Evolutionary conservation across 1,140 invertebrate genomes (phyloP).

Genomic region (Chionoecetes opilio): DNA sequence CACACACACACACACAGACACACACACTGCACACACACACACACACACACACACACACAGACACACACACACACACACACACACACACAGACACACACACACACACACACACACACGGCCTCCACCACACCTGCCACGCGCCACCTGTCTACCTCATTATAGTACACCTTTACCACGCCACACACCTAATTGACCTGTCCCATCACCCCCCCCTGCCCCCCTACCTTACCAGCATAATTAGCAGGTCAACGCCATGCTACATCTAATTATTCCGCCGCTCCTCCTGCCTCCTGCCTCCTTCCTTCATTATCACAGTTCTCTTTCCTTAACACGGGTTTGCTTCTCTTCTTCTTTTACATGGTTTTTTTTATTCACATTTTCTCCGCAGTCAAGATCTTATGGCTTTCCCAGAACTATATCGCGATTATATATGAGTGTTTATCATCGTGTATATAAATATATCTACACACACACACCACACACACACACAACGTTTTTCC

Average conservation of each 20-base stretch:
- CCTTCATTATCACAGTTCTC: neutral
- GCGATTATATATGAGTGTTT: neutral
- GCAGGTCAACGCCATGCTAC: neutral
- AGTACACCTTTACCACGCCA: neutral
- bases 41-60: no score
- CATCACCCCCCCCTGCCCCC: neutral
- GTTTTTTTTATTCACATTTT: no score
- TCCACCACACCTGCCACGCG: neutral
- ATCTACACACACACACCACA: no score
- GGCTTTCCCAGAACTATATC: neutral
- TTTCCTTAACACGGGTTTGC: neutral
- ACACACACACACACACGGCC: no score
- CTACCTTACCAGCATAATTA: neutral
- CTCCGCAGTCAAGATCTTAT: neutral
- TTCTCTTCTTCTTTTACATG: neutral
- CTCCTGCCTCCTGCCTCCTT: neutral
- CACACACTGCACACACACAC: no score
- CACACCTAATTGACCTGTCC: neutral
- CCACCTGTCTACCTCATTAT: neutral
- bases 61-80: neutral
- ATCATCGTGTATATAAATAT: neutral
- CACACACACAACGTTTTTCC: no score
- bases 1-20: no score
- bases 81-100: neutral
- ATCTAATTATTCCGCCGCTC: neutral